Evolutionary conservation across 2,113 vertebrate genomes (phyloP).

Genomic region (Boulengeromyrus knoepffleri): DNA sequence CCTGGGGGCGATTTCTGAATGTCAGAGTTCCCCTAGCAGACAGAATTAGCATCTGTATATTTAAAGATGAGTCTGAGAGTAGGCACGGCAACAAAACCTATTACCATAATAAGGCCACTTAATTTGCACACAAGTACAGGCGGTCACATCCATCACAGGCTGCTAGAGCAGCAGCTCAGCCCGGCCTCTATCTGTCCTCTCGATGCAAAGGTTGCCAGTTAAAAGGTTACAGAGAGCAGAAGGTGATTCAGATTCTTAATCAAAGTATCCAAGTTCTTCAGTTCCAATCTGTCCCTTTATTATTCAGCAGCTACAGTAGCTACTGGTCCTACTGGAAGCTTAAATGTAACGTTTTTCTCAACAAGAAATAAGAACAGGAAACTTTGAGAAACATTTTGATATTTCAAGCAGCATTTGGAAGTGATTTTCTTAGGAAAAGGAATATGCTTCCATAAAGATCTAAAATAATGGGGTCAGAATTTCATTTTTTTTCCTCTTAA

Average conservation of each 20-base stretch:
- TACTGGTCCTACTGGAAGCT: conserved; percentile 24
- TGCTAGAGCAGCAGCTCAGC: conserved; percentile 57
- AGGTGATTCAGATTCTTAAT: conserved; percentile 54
- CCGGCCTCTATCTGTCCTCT: conserved; percentile 41
- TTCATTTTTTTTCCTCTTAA: conserved; percentile 14
- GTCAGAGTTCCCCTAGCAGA: conserved; percentile 28
- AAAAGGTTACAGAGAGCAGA: conserved; percentile 58
- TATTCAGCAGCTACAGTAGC: conserved; percentile 42
- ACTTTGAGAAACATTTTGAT: neutral
- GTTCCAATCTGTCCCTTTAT: conserved; percentile 16
- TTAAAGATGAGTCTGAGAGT: conserved; percentile 49
- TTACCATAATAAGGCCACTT: conserved; percentile 66
- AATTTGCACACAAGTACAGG: conserved; percentile 62
- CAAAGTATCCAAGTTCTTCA: conserved; percentile 54
- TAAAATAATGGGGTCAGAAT: conserved; percentile 5
- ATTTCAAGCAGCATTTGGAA: neutral
- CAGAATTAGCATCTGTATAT: conserved; percentile 61
- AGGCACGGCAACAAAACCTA: conserved; percentile 45
- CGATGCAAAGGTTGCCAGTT: conserved; percentile 53
- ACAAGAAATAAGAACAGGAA: neutral
- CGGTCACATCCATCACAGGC: conserved; percentile 55
- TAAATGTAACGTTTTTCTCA: conserved; percentile 22
- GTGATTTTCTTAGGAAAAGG: neutral
- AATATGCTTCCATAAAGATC: neutral
- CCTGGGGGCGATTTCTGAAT: conserved; percentile 32